Conservation (phyloP, 1,140 invertebrate genomes). For the Schlechtendalia chinensis region DNA sequence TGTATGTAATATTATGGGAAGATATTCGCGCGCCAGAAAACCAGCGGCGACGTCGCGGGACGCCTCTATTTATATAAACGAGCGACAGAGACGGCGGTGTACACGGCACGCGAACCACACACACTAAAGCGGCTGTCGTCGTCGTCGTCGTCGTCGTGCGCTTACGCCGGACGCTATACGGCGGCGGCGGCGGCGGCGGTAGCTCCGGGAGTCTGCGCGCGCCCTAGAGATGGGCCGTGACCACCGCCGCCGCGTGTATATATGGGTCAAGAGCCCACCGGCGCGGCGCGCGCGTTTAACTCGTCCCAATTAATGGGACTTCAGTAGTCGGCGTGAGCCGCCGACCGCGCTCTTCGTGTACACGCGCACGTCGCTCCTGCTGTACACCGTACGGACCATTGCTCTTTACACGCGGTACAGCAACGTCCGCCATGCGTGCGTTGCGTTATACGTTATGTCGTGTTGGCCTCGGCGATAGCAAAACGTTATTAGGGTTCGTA, state of each 20-base stretch:
- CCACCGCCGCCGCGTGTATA: neutral
- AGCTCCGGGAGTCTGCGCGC: slow-evolving; percentile 39
- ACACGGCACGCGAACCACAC: slow-evolving; percentile 15
- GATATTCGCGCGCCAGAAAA: slow-evolving; percentile 35
- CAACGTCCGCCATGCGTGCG: too few species aligned
- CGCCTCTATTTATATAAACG: slow-evolving; percentile 49
- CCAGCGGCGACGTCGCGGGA: slow-evolving; percentile 14
- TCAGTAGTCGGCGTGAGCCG: neutral
- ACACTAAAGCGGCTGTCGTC: slow-evolving; percentile 30
- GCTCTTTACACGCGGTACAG: too few species aligned
- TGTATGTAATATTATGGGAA: neutral
- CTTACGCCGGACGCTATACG: neutral
- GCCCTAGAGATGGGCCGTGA: slow-evolving; percentile 27
- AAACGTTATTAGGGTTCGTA: neutral
- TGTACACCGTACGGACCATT: too few species aligned
- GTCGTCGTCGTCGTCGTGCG: slow-evolving; percentile 4
- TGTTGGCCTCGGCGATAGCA: neutral
- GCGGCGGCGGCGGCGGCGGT: neutral
- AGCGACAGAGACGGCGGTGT: slow-evolving; percentile 12
- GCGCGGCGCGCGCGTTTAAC: neutral
- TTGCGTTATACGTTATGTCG: too few species aligned
- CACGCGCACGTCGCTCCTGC: too few species aligned
- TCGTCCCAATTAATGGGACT: slow-evolving; percentile 50
- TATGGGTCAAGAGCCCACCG: slow-evolving; percentile 42
- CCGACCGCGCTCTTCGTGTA: too few species aligned